Evolutionary conservation across 2,113 vertebrate genomes (phyloP), one percentile per base, ranked within the genome.

Genomic region (Hyaena hyaena): DNA sequence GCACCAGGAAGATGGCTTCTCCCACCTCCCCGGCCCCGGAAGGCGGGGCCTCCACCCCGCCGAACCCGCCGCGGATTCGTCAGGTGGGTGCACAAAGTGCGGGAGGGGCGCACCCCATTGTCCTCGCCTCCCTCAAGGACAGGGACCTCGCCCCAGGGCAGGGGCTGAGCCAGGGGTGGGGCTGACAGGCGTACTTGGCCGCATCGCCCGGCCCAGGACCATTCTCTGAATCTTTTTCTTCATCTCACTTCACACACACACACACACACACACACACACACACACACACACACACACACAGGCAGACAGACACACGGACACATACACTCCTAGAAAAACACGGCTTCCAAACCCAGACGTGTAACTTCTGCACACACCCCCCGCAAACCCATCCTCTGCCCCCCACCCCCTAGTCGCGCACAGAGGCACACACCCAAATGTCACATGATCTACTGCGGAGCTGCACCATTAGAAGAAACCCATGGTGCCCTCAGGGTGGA

Each of bases 31-130:
- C 98, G 53, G 98, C 93, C 84, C 90, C 98, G 31, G 98, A 98
- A 94, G 98, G 98, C 97, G 98, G 98, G 97, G 98, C 98, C 80
- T 98, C 95, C 53, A 98, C 98, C 87, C 98, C 96, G 74, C 96
- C 97, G 83, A 98, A 95, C 97, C 96, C 98, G 96, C 98, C 98
- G 85, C 98, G 98, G 97, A 98, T 98, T 98, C 98, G 98, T 96
- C 99, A 99, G 99, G 99, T 99, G 98, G 98, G 98, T 99, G 95
- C 91, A 24, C 80, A 24, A 12, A 15, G 65, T 43, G 58, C n/a
- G 39, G 83, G 93, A 88, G 66, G 58, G 69, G 55, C 55, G 82
- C 96, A 3, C 84, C 92, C 96, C 86, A 53, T 80, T 63, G 89
- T 88, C 86, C 92, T 80, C 19, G 17, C 53, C 66, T 19, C 28